phyloP scores from a whole-genome alignment of 2,888 invertebrate species.

The Harpalus rufipes region DNA sequence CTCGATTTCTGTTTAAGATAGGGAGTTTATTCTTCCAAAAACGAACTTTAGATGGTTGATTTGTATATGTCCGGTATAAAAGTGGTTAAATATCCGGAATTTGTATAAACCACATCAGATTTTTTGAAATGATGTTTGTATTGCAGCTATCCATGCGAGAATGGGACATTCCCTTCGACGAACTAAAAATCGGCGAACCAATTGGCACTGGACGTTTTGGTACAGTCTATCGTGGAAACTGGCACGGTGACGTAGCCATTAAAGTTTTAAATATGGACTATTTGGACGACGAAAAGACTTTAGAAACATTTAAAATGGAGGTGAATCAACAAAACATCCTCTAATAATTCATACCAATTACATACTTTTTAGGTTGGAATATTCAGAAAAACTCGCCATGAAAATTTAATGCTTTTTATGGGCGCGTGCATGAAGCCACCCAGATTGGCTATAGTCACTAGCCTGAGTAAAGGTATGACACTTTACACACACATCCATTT shows the following conservation, averaged over 20 bases:
- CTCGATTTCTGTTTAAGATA: too few species aligned
- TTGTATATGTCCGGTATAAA: too few species aligned
- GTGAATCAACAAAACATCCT: constrained; percentile 75
- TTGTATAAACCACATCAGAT: too few species aligned
- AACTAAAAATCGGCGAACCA: constrained; percentile 90
- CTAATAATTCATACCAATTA: background rate
- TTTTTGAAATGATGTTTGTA: too few species aligned
- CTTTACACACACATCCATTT: constrained; percentile 96
- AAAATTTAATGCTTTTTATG: constrained; percentile 99
- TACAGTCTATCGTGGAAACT: constrained; percentile 95
- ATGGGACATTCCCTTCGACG: constrained; percentile 99
- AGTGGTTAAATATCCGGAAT: too few species aligned
- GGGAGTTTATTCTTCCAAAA: too few species aligned
- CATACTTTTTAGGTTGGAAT: constrained; percentile 86
- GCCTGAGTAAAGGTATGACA: constrained; percentile 97
- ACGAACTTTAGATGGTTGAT: too few species aligned
- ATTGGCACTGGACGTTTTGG: constrained; percentile 97
- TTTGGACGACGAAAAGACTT: constrained; percentile 90
- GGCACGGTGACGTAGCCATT: constrained; percentile 99
- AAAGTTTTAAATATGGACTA: constrained; percentile 96
- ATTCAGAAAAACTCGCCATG: constrained; percentile 98
- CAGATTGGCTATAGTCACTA: constrained; percentile 96
- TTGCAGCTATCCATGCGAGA: constrained; percentile 91
- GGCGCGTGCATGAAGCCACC: constrained; percentile 99
- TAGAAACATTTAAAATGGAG: constrained; percentile 97